Base-by-base conservation (phyloP, 2,888 invertebrate genomes). In the Pachymerium ferrugineum region DNA sequence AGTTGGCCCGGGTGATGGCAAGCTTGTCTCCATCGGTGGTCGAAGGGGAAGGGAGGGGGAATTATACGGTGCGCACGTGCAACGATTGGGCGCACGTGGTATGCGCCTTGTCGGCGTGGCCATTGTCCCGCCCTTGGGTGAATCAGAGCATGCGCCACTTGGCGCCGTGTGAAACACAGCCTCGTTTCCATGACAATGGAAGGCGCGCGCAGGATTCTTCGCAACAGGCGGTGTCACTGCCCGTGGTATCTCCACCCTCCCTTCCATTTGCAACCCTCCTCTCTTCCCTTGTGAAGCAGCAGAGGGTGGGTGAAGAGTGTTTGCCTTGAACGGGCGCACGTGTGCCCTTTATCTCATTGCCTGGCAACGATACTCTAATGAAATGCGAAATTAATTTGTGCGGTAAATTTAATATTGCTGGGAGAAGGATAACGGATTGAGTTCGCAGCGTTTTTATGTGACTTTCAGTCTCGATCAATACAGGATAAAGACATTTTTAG, bases 371-470 rank as follows among this genome's bases (percentile, higher is more conserved):
- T 62, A 62, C 62, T 62, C 62, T 69, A 69, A 69, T 69, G 38
- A 71, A 35, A 71, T 38, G 71, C 71, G 28, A 35, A 71, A 71
- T 71, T 71, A 71, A 71, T 71, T 71, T 71, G 31, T 71, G 71
- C 71, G 71, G 71, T 71, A 71, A 71, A 71, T 71, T 71, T 71
- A 38, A 71, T 71, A 38, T 31, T 38, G 71, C 38, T 33, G n/a
- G 38, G 71, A 33, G 71, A 38, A n/a, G 62, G 62, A 62, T 62
- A 62, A 62, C 62, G 62, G 62, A 62, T 62, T 62, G 62, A 62
- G 62, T 62, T 62, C 62, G 14, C 62, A 28, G 62, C 62, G 62
- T 62, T 62, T 62, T 62, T 62, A 62, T 62, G 62, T 62, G 62
- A 62, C 62, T 62, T 62, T n/a, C n/a, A 12, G 28, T 25, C 3